Base-by-base conservation (phyloP, 2,888 invertebrate species). In the Ormyrus rosae region DNA sequence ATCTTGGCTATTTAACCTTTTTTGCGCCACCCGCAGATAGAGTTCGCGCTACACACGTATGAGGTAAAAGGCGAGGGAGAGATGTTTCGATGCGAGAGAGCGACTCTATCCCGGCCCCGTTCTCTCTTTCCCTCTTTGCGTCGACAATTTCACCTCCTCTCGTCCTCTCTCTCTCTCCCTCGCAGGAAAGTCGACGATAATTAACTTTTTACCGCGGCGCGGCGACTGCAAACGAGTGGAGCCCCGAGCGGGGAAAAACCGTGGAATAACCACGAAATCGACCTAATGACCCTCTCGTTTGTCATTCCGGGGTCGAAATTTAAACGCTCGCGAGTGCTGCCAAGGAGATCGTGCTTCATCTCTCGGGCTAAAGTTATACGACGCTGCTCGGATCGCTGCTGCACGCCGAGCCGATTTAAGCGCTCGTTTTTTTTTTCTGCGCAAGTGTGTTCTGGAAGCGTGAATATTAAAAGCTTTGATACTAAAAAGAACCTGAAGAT, bases 131-230 rank as follows among this genome's bases (percentile, higher is more conserved):
- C 11, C 63, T 46, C 56, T 48, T 56, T 56, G 65, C 81, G 82
- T 77, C 82, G 82, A 82, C 82, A 79, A 82, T 83, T 83, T 82
- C 83, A 81, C 82, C 78, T 79, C 76, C 79, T 64, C 79, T 53
- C 65, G 3, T 3, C 3, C 34, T 34, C 34, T 34, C 34, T 34
- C 34, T 34, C 19, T 19, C 19, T 19, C 0, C 19, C 19, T 19
- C 19, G 19, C 19, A 13, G 69, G 76, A 69, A 71, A 78, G 80
- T 67, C 70, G 81, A 82, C 83, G 85, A 84, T 87, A 88, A 89
- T 89, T 88, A 89, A 88, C 88, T 88, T 88, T 88, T 88, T 88
- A 85, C 85, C 83, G 81, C 84, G 78, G 83, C 78, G 81, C 85
- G 70, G 19, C 82, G 80, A 60, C 56, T 4, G n/a, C 34, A 34